Base-by-base conservation (phyloP, 1,140 invertebrate genomes). In the Drosophila athabasca region DNA sequence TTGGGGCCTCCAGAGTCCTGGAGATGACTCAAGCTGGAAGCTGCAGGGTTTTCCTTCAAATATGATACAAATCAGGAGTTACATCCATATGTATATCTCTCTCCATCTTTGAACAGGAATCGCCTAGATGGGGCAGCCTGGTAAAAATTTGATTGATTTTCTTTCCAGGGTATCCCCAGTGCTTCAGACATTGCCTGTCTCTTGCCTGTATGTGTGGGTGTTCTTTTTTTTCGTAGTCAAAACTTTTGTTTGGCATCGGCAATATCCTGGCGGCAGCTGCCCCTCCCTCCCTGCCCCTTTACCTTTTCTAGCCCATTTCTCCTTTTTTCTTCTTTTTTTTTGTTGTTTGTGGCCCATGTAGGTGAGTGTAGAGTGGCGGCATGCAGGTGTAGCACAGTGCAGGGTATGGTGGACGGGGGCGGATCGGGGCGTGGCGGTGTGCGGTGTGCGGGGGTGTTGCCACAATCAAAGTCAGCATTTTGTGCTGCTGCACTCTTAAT, bases 221-320 rank as follows among this genome's bases (percentile, higher is more conserved):
- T 45, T n/a, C n/a, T 50, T 45, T 49, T 43, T 50, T 26, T 44
- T 48, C 46, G 43, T 73, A 81, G 81, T 76, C 81, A 81, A 85
- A 85, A 76, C 61, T 85, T 84, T 85, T 87, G 62, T 87, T 85
- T 85, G 82, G 82, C 82, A 82, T 67, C 59, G 78, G 41, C 82
- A 87, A 87, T 85, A 82, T 87, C 74, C 82, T 75, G 82, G 35
- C 62, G 54, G 77, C 58, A 61, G 76, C 54, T 61, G 79, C 26
- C 57, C 31, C 62, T 61, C 24, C 0, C 3, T 3, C 55, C 64
- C 35, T 39, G 35, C 35, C 35, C 35, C 35, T 1, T 11, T 4
- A 3, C 35, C 11, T 13, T 66, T 46, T 79, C 79, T 68, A 71
- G 79, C 70, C 71, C 17, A 19, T 19, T 19, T 19, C 17, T n/a